Evolutionary conservation across 2,888 invertebrate genomes (phyloP).

Genomic region (Zaprionus bogoriensis): DNA sequence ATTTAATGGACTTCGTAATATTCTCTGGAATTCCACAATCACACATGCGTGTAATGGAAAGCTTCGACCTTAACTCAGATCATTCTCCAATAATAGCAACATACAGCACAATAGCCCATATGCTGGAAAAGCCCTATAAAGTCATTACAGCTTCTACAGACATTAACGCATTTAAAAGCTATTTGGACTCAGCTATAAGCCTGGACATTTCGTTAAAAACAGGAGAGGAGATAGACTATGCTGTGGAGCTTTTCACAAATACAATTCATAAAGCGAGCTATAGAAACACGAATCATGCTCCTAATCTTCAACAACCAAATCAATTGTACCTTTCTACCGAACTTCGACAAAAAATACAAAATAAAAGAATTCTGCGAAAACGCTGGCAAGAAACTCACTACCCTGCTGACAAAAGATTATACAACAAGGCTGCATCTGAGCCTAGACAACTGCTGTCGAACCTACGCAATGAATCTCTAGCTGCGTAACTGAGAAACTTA

Average conservation of each 20-base stretch:
- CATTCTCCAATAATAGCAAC: slow-evolving; percentile 1
- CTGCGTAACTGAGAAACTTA: slow-evolving; percentile 13
- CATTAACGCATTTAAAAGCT: slow-evolving; percentile 10
- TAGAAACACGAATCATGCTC: background rate
- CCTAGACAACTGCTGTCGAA: slow-evolving; percentile 14
- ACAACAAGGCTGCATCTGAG: slow-evolving; percentile 20
- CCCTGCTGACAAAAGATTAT: slow-evolving; percentile 17
- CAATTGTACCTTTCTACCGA: background rate
- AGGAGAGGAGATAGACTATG: slow-evolving; percentile 4
- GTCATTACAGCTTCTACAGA: slow-evolving; percentile 2
- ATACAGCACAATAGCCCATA: background rate
- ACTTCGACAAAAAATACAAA: slow-evolving; percentile 5
- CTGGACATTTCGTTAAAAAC: slow-evolving; percentile 18
- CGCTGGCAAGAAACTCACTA: slow-evolving; percentile 16
- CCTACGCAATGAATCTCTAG: slow-evolving; percentile 20
- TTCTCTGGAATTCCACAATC: slow-evolving; percentile 1
- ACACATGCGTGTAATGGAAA: slow-evolving; percentile 2
- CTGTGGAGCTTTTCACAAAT: slow-evolving; percentile 2
- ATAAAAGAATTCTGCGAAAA: slow-evolving; percentile 16
- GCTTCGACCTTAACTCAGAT: background rate
- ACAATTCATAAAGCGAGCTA: background rate
- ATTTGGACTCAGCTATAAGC: background rate
- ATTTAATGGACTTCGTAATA: background rate
- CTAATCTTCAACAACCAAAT: background rate
- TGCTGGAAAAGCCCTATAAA: slow-evolving; percentile 13